phyloP scores from a whole-genome alignment of 2,888 invertebrate genomes.

The Baronia brevicornis region DNA sequence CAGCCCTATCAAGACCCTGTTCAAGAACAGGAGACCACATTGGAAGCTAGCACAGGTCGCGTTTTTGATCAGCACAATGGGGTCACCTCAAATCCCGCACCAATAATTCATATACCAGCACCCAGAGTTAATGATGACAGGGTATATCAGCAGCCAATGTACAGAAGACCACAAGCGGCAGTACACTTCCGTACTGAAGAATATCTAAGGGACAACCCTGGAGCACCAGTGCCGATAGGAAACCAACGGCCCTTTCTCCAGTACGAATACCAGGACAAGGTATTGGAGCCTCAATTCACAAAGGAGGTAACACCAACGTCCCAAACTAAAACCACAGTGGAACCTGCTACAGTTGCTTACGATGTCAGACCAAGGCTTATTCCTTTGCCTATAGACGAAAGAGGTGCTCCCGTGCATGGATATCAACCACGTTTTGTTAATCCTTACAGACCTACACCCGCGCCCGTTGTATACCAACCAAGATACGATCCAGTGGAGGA shows the following conservation, averaged over 20 bases:
- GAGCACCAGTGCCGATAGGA: slow-evolving; percentile 63
- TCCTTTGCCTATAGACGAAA: slow-evolving; percentile 61
- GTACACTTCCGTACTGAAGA: slow-evolving; percentile 64
- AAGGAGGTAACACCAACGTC: slow-evolving; percentile 39
- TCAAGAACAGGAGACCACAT: slow-evolving; percentile 59
- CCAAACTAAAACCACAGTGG: slow-evolving; percentile 43
- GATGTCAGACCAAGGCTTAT: slow-evolving; percentile 58
- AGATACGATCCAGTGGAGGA: slow-evolving; percentile 70
- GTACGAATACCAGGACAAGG: slow-evolving; percentile 64
- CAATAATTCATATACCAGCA: slow-evolving; percentile 71
- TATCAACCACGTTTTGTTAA: slow-evolving; percentile 57
- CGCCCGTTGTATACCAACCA: slow-evolving; percentile 29
- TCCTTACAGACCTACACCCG: slow-evolving; percentile 42
- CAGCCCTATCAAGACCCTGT: slow-evolving; percentile 58
- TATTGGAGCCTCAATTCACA: slow-evolving; percentile 61
- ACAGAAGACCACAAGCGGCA: slow-evolving; percentile 45
- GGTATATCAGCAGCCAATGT: slow-evolving; percentile 54
- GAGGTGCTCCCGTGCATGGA: slow-evolving; percentile 58
- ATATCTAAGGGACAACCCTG: slow-evolving; percentile 67
- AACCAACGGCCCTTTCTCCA: slow-evolving; percentile 70
- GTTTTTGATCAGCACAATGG: slow-evolving; percentile 63
- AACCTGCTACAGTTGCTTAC: slow-evolving; percentile 49
- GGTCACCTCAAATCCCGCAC: slow-evolving; percentile 70
- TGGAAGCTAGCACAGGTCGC: slow-evolving; percentile 72
- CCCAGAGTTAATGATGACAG: slow-evolving; percentile 54